Conservation (phyloP, 1,140 invertebrate genomes). For the Acromyrmex heyeri region DNA sequence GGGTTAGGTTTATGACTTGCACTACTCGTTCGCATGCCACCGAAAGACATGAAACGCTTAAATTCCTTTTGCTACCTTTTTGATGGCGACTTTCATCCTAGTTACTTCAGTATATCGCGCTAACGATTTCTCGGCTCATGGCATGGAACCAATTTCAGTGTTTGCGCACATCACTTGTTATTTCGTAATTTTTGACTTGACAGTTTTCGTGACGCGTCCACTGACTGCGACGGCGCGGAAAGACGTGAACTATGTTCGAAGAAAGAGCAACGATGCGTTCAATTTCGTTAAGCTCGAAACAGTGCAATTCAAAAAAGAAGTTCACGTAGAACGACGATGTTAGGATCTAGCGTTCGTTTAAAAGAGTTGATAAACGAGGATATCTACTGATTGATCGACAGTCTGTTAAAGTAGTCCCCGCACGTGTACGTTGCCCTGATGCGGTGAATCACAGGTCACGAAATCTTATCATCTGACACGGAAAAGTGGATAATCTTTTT, state of each 20-base stretch:
- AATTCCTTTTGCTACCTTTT: slow-evolving; percentile 67
- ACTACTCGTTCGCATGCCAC: slow-evolving; percentile 65
- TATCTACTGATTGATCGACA: slow-evolving; percentile 73
- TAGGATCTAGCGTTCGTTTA: slow-evolving; percentile 30
- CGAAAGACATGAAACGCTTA: slow-evolving; percentile 67
- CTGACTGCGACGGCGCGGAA: not conserved
- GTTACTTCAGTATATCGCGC: not conserved
- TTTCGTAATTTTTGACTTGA: slow-evolving; percentile 34
- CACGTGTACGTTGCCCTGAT: slow-evolving; percentile 70
- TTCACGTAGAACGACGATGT: slow-evolving; percentile 11
- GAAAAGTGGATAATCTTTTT: slow-evolving; percentile 77
- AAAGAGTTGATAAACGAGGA: slow-evolving; percentile 66
- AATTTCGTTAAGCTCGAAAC: slow-evolving; percentile 32
- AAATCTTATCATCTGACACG: slow-evolving; percentile 79
- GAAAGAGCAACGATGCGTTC: not conserved
- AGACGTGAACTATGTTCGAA: slow-evolving; percentile 1
- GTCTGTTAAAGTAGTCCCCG: slow-evolving; percentile 70
- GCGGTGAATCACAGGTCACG: slow-evolving; percentile 77
- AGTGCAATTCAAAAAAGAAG: not conserved
- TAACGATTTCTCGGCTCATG: not conserved
- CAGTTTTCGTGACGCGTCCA: slow-evolving; percentile 2
- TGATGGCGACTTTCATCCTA: slow-evolving; percentile 50
- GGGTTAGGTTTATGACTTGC: slow-evolving; percentile 71
- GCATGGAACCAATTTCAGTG: slow-evolving; percentile 21
- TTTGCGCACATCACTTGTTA: slow-evolving; percentile 5